Base-by-base conservation (phyloP, 2,113 vertebrate species). In the Salvelinus alpinus region DNA sequence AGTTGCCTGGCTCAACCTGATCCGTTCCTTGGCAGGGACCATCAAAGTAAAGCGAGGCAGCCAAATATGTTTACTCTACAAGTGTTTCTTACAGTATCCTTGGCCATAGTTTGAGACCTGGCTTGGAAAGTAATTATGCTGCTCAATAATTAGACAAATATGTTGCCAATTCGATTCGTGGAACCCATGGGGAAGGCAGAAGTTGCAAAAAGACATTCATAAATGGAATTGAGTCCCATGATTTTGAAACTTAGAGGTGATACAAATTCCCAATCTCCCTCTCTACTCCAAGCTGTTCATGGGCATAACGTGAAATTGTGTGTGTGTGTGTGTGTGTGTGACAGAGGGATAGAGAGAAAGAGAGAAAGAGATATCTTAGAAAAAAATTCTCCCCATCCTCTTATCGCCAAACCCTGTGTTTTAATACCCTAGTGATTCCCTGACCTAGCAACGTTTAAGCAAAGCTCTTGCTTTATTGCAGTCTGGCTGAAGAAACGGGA, bases 391-490 rank as follows among this genome's bases (percentile, higher is more conserved):
- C 71, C 27, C 48, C n/a, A 66, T 59, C 68, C 80, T 80, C 78
- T 86, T 79, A 84, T 86, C 88, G 72, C 38, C 27, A 51, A 80
- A 78, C 72, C 59, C 73, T 71, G 64, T 79, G 62, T 65, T 71
- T 64, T 24, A 75, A 51, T 29, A 54, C 38, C 18, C 74, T 71
- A 70, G 67, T 73, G 54, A 80, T 74, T 83, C 75, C 65, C 74
- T 73, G 70, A 81, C 62, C 44, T 72, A 74, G 74, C 79, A 78
- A 76, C 77, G 65, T 73, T 75, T 75, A 25, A 75, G n/a, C 48
- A 72, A 34, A 85, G 47, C 51, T 67, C 34, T 78, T 78, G 38
- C 18, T 29, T 78, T 84, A 80, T 73, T 9, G 7, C 66, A 22
- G 71, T 64, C 74, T 73, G 73, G 67, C 66, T 12, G 0, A 27